These are phyloP conservation scores for Auanema sp. DNA, from an alignment of 2,888 invertebrate genomes.

Conservation along the genomic window DNA sequence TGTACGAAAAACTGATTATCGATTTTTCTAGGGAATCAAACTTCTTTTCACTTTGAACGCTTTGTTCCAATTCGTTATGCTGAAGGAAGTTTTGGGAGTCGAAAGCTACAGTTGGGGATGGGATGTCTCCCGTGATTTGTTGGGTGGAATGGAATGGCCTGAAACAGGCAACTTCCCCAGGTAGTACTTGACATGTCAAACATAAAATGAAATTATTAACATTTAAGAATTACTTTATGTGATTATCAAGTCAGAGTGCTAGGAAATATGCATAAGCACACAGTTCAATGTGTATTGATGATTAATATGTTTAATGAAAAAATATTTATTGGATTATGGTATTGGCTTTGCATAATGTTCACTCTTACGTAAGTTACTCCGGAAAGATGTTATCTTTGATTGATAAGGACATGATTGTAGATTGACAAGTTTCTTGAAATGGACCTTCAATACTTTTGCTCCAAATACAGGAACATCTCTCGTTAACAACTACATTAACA, in stretches of 20 bases:
- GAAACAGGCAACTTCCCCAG: constrained; percentile 60
- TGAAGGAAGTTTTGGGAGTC: constrained; percentile 60
- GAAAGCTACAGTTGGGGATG: constrained; percentile 60
- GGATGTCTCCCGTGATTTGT: constrained; percentile 54
- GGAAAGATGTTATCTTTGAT: background rate
- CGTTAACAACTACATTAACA: constrained; percentile 40
- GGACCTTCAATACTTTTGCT: constrained; percentile 34
- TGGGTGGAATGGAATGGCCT: constrained; percentile 59
- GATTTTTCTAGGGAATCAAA: constrained; percentile 52
- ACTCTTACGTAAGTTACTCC: constrained; percentile 27
- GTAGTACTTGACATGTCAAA: constrained; percentile 7
- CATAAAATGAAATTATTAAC: background rate
- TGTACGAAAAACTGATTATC: background rate
- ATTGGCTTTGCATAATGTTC: constrained; percentile 58
- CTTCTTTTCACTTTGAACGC: constrained; percentile 57
- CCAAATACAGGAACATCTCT: constrained; percentile 10
- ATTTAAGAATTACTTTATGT: constrained; percentile 60
- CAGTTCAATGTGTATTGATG: constrained; percentile 63
- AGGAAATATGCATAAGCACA: constrained; percentile 61
- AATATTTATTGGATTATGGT: constrained; percentile 63
- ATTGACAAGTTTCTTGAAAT: constrained; percentile 38
- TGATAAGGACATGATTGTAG: constrained; percentile 26
- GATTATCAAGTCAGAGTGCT: constrained; percentile 62
- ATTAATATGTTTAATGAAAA: constrained; percentile 60
- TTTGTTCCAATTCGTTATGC: constrained; percentile 56